Conservation (phyloP, 2,797 vertebrate genomes). For the Scarus forsteni region DNA sequence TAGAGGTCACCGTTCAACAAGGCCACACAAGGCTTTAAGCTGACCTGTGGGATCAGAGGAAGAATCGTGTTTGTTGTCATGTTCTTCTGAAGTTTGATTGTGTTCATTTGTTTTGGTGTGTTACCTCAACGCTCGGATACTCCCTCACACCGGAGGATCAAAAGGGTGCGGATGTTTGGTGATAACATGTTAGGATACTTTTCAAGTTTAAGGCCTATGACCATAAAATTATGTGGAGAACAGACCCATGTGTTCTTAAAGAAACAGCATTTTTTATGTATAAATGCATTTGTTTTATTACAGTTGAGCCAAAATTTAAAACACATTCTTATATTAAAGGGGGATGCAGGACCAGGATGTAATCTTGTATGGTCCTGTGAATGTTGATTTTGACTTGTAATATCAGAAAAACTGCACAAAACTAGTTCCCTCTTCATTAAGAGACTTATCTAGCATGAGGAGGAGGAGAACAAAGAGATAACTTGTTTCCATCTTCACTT, state of each 20-base stretch:
- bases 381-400: too few relatives aligned
- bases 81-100: slow-evolving; percentile 56
- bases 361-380: too few relatives aligned
- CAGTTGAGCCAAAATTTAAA: background rate
- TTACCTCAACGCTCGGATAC: slow-evolving; percentile 56
- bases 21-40: slow-evolving; percentile 55
- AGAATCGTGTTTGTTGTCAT: slow-evolving; percentile 71
- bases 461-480: too few relatives aligned
- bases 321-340: too few relatives aligned
- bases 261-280: too few relatives aligned
- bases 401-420: too few relatives aligned
- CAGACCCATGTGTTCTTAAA: background rate
- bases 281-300: background rate
- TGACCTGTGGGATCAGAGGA: slow-evolving; percentile 49
- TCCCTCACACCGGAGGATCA: slow-evolving; percentile 36
- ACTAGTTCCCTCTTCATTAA: too few relatives aligned
- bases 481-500: too few relatives aligned
- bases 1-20: slow-evolving; percentile 56
- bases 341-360: too few relatives aligned
- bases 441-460: too few relatives aligned
- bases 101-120: slow-evolving; percentile 70
- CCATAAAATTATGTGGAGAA: background rate
- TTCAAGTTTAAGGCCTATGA: background rate
- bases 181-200: background rate
- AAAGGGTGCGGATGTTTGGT: slow-evolving; percentile 13